A percentile compares a stretch with the other conserved stretches of the same genome.
phyloP scores from a whole-genome alignment of 1,140 invertebrate species.

The Drosophila watanabei region DNA sequence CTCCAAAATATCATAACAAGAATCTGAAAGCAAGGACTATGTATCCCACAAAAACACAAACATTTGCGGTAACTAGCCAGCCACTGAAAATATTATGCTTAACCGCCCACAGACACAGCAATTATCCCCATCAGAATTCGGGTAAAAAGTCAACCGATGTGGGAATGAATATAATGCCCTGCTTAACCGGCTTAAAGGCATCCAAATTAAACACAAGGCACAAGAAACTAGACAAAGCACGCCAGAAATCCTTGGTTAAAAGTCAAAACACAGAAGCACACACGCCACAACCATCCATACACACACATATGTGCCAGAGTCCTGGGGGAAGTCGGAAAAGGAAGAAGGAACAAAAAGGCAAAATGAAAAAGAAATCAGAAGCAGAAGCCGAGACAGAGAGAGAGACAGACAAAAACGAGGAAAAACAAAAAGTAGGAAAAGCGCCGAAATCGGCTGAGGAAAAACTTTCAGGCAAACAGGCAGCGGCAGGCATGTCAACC shows the following conservation, averaged over 20 bases:
- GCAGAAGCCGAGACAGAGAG: background rate
- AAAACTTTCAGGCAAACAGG: constrained; percentile 57
- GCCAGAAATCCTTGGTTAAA: constrained; percentile 50
- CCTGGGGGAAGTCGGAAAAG: constrained; percentile 13
- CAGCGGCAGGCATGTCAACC: constrained; percentile 48
- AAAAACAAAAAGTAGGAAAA: constrained; percentile 50
- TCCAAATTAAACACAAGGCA: constrained; percentile 26
- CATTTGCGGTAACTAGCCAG: constrained; percentile 4
- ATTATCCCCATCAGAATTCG: constrained; percentile 36
- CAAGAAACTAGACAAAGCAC: constrained; percentile 42
- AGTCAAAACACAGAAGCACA: constrained; percentile 40
- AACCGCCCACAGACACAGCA: constrained; percentile 17
- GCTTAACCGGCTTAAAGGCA: constrained; percentile 38
- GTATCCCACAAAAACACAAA: background rate
- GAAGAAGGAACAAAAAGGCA: background rate
- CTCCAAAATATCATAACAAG: background rate
- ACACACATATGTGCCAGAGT: constrained; percentile 19
- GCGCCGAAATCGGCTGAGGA: constrained; percentile 20
- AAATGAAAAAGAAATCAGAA: constrained; percentile 4
- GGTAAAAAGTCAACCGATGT: constrained; percentile 29
- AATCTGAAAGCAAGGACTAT: background rate
- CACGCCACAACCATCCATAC: background rate
- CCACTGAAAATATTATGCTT: constrained; percentile 28
- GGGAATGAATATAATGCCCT: constrained; percentile 43
- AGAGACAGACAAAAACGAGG: constrained; percentile 8